Base-by-base conservation (phyloP, 2,797 vertebrate genomes). In the Microctenopoma stevenorrisi region DNA sequence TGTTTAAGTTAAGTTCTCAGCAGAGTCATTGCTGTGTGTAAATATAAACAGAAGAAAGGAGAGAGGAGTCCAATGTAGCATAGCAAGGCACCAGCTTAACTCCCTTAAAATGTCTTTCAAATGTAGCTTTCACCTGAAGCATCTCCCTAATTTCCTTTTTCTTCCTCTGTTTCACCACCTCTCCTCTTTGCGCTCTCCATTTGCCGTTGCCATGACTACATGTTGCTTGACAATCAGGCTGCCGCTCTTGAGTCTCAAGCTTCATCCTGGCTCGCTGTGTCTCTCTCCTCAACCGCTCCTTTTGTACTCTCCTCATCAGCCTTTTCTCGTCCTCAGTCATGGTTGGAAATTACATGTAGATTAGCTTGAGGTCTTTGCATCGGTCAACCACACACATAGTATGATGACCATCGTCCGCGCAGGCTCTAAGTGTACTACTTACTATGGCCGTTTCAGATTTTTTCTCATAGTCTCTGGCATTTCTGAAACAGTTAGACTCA, bases 161-260 rank as follows among this genome's bases (percentile, higher is more conserved):
- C 50, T 18, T 64, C 56, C 52, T 66, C 65, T 71, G 33, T 78
- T 78, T 75, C 55, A 78, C 44, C 47, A 47, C 56, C 64, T 84
- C 68, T 84, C 57, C 70, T 66, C 59, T 40, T 69, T 12, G 1
- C 64, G 63, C 69, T 69, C 64, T 82, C 77, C 53, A 70, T 87
- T 84, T 73, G 72, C 74, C 55, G 89, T 92, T 91, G 82, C 89
- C 75, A 92, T 90, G 88, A 61, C 84, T 75, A 91, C 89, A 2
- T 72, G 81, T 90, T 87, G 85, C 89, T 90, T 88, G 82, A 85
- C 62, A 75, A 88, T 90, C 77, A 79, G 66, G 49, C 63, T 67
- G 73, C 64, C 18, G 28, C 84, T 89, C 77, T 91, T 82, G 81
- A 90, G 78, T 83, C 84, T 64, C 11, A 56, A 71, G 82, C 84